Conservation (phyloP, 2,797 vertebrate genomes). For the Synaphobranchus kaupii region DNA sequence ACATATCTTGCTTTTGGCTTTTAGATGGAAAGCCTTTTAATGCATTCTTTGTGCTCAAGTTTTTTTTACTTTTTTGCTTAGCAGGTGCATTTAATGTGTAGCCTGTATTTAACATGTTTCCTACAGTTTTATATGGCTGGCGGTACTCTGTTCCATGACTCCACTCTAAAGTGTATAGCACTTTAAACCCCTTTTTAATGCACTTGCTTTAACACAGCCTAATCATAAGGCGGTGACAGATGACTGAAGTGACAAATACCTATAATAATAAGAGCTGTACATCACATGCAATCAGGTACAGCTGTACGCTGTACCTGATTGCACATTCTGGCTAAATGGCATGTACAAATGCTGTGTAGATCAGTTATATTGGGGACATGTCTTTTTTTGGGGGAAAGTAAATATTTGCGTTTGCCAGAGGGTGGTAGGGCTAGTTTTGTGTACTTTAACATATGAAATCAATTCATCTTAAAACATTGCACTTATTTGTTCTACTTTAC, state of each 20-base stretch:
- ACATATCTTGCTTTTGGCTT: neutral
- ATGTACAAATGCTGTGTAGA: constrained; percentile 63
- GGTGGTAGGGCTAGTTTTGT: constrained; percentile 35
- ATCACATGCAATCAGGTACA: too few relatives aligned
- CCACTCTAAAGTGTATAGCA: constrained; percentile 2
- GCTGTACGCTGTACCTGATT: too few relatives aligned
- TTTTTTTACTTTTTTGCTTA: neutral
- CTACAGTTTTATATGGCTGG: neutral
- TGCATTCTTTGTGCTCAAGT: neutral
- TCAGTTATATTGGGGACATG: constrained; percentile 23
- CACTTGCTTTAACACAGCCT: constrained; percentile 65
- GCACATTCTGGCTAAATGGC: constrained; percentile 49
- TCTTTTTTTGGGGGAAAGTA: neutral
- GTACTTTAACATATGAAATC: neutral
- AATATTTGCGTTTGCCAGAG: constrained; percentile 52
- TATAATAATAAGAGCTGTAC: constrained; percentile 8
- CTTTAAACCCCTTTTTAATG: neutral
- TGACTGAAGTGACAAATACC: constrained; percentile 53
- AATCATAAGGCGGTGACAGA: constrained; percentile 65
- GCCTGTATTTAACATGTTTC: neutral
- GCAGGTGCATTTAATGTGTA: neutral
- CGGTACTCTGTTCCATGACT: neutral
- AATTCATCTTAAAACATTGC: neutral
- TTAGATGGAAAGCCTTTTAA: neutral
- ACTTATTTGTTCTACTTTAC: neutral